Conservation (phyloP, 2,797 vertebrate genomes). For the Botia almorhae region DNA sequence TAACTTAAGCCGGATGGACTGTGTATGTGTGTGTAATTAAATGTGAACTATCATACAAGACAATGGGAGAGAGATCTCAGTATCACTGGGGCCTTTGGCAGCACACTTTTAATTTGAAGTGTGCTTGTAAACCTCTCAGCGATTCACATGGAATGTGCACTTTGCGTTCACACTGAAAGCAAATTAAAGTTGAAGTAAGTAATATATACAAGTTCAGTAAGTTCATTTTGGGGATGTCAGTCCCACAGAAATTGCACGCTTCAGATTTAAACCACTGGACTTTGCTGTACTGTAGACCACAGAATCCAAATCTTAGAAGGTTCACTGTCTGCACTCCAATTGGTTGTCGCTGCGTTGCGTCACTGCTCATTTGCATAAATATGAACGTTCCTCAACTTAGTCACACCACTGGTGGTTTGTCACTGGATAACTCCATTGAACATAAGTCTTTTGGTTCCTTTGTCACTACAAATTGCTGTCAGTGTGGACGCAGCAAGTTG, state of each 20-base stretch:
- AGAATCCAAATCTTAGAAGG: not conserved
- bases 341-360: not conserved
- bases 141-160: conserved; percentile 1
- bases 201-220: too few relatives aligned
- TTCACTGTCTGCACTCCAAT: not conserved
- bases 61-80: conserved; percentile 16
- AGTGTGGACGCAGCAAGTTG: not conserved
- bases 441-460: not conserved
- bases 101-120: conserved; percentile 5
- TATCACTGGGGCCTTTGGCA: conserved; percentile 35
- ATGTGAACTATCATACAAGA: conserved; percentile 36
- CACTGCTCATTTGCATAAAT: not conserved
- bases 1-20: conserved; percentile 50
- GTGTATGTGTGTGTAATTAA: conserved; percentile 1
- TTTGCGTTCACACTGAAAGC: conserved; percentile 33
- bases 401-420: not conserved
- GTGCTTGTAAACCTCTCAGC: conserved; percentile 21
- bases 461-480: not conserved
- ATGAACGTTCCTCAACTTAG: not conserved
- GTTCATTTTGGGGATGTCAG: too few relatives aligned
- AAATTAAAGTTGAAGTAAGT: not conserved
- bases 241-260: too few relatives aligned
- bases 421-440: not conserved
- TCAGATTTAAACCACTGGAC: not conserved
- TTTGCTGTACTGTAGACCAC: not conserved